Conservation (phyloP, 2,888 invertebrate species). For the Laothoe populi region DNA sequence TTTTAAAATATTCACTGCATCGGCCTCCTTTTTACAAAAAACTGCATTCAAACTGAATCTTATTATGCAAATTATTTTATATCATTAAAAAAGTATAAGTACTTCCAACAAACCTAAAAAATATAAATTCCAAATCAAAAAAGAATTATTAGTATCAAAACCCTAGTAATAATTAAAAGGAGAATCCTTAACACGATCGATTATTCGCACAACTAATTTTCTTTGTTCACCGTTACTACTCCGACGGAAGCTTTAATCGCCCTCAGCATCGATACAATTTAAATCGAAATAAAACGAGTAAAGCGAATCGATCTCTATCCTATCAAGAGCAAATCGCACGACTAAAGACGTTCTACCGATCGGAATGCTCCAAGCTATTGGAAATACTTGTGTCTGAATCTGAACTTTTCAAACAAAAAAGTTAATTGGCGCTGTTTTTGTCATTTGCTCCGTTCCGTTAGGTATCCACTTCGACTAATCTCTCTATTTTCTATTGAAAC, state of each 20-base stretch:
- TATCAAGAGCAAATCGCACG: conserved; percentile 80
- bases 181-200: conserved; percentile 31
- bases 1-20: too few species aligned
- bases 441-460: conserved; percentile 65
- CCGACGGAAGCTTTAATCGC: conserved; percentile 76
- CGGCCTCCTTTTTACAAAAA: too few species aligned
- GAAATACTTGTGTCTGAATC: conserved; percentile 72
- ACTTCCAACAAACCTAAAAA: too few species aligned
- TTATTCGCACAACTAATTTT: conserved; percentile 62
- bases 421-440: conserved; percentile 80
- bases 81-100: too few species aligned
- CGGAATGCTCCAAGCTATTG: conserved; percentile 72
- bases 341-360: conserved; percentile 75
- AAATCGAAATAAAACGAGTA: conserved; percentile 79
- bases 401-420: conserved; percentile 63
- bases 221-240: conserved; percentile 55
- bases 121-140: conserved; percentile 6
- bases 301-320: conserved; percentile 77
- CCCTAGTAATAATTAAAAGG: background rate
- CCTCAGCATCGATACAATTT: conserved; percentile 79
- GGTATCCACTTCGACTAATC: conserved; percentile 59
- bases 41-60: too few species aligned
- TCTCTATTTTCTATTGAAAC: conserved; percentile 59
- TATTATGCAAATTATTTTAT: too few species aligned
- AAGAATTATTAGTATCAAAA: conserved; percentile 10